Base-by-base conservation (phyloP, 2,888 invertebrate species). In the Nymphalis polychloros region DNA sequence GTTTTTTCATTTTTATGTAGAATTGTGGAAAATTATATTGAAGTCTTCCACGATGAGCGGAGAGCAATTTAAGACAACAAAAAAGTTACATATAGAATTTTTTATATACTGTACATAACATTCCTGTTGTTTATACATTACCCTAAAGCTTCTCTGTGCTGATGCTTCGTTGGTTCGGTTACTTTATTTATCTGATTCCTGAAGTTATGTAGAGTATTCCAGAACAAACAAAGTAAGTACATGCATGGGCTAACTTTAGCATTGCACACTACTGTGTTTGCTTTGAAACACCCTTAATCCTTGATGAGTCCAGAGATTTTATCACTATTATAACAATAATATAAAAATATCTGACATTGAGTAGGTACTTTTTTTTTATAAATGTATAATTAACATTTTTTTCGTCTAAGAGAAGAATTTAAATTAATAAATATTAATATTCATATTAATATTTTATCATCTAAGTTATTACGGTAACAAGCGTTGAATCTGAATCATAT, bases 191-290 rank as follows among this genome's bases (percentile, higher is more conserved):
- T n/a, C 23, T 5, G 17, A 17, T n/a, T 31, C 31, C 31, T 31
- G 67, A 55, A 71, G 85, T 66, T 68, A 82, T 72, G 71, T 81
- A 86, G 86, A 84, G 77, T 80, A 86, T 84, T 87, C 84, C 89
- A 92, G 87, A 92, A 91, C 92, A 93, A 92, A 93, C 91, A 92
- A 90, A 92, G 92, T 92, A 92, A 93, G 92, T 93, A 93, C 92
- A 93, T 93, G 92, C 92, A 90, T 91, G 84, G 78, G 76, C 70
- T 72, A 76, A 81, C 89, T 88, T 85, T 88, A 91, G 92, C 92
- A 93, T 92, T 92, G 92, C 90, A 92, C 92, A 87, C 87, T 92
- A 92, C 92, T 91, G 89, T 93, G 92, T 92, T 92, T 93, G 92
- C 92, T 92, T 76, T 86, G 84, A 89, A 87, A 87, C 91, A 85